phyloP scores from a whole-genome alignment of 2,113 vertebrate species.

The Aptenodytes patagonicus region DNA sequence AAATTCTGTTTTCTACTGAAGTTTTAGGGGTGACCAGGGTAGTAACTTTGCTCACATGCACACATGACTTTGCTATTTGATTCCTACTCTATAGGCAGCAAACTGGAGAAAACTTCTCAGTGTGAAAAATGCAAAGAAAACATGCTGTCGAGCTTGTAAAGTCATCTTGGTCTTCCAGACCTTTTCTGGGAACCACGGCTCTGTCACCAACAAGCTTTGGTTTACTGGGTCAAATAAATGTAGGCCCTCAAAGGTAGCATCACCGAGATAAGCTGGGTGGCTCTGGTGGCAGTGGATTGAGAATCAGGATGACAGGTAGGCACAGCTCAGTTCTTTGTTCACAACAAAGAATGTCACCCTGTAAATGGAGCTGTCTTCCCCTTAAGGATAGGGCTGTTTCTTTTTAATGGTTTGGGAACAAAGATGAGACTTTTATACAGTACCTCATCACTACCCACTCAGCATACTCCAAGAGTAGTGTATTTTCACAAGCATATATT shows the following conservation, averaged over 20 bases:
- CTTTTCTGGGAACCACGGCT: background rate
- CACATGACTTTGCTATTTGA: background rate
- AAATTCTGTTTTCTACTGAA: background rate
- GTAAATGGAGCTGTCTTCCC: background rate
- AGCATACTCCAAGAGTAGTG: background rate
- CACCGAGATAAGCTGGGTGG: fast-evolving
- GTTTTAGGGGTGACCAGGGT: background rate
- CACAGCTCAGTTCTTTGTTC: background rate
- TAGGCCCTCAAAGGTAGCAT: background rate
- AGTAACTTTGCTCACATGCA: background rate
- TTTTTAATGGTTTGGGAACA: background rate
- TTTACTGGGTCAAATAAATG: background rate
- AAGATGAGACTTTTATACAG: background rate
- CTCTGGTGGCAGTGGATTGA: background rate
- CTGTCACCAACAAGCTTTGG: background rate
- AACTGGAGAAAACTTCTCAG: background rate
- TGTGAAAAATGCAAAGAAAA: background rate
- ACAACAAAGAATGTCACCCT: background rate
- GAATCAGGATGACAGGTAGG: background rate
- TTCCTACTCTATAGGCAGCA: background rate
- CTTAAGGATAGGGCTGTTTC: background rate
- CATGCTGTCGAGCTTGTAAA: background rate
- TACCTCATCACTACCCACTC: background rate
- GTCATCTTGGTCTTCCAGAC: background rate
- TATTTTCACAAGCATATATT: background rate